Evolutionary conservation across 2,113 vertebrate genomes (phyloP).

Genomic region (Mormyrus iriodes): DNA sequence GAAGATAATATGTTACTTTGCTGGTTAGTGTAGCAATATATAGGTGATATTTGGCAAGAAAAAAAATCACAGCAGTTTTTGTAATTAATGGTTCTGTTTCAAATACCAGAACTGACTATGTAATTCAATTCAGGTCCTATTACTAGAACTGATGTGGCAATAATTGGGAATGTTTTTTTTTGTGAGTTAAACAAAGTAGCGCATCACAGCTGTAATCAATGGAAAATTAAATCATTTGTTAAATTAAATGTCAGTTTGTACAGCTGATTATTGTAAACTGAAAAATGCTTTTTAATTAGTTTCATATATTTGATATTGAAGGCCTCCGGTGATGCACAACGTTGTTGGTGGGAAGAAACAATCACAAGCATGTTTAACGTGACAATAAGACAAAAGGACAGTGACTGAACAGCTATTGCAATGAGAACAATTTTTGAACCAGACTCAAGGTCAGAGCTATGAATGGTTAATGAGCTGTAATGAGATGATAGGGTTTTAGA

Average conservation of each 20-base stretch:
- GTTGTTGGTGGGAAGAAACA: not conserved
- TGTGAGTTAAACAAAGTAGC: not conserved
- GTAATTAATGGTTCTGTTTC: not conserved
- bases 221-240: slow-evolving; percentile 1
- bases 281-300: not conserved
- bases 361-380: not conserved
- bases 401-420: not conserved
- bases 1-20: not conserved
- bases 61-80: not conserved
- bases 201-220: not conserved
- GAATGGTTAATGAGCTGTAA: not conserved
- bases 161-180: not conserved
- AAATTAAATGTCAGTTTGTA: not conserved
- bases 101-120: not conserved
- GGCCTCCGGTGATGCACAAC: not conserved
- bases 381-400: not conserved
- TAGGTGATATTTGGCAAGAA: not conserved
- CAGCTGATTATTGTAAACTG: not conserved
- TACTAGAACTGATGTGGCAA: not conserved
- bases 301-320: not conserved
- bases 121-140: not conserved
- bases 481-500: not conserved
- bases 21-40: not conserved
- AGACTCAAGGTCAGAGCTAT: not conserved
- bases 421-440: not conserved